Evolutionary conservation across 1,140 invertebrate species (phyloP).

Genomic region (Ips typographus): DNA sequence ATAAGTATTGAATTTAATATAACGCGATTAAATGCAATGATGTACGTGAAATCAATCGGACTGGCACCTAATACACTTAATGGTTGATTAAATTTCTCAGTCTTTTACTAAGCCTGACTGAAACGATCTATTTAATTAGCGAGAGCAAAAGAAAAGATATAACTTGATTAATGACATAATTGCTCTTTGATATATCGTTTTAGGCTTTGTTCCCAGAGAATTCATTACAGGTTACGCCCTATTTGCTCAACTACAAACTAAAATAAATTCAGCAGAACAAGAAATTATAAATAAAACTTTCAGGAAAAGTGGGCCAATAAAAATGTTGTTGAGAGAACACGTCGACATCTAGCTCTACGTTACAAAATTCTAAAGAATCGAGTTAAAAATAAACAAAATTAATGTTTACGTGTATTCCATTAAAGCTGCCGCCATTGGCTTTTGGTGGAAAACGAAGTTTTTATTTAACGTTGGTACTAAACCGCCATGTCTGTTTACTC

Average conservation of each 20-base stretch:
- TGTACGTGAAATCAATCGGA: constrained; percentile 22
- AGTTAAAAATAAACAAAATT: constrained; percentile 3
- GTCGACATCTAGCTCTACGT: not conserved
- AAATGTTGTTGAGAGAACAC: not conserved
- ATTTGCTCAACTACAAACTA: no score
- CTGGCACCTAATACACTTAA: constrained; percentile 1
- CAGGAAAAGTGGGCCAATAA: not conserved
- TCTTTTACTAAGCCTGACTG: not conserved
- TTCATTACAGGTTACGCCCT: no score
- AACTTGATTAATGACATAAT: no score
- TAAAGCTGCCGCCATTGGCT: no score
- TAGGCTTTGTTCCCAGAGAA: no score
- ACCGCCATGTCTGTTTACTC: constrained; percentile 21
- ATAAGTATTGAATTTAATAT: constrained; percentile 6
- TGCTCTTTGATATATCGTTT: no score
- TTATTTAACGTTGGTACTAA: constrained; percentile 8
- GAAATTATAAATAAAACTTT: no score
- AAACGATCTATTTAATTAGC: not conserved
- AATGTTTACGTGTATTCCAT: not conserved
- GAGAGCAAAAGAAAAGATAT: not conserved
- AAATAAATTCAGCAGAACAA: no score
- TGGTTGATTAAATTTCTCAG: not conserved
- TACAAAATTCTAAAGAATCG: constrained; percentile 4
- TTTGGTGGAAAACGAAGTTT: not conserved
- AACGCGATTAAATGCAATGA: constrained; percentile 20